Evolutionary conservation across 2,797 vertebrate species (phyloP).

Genomic region (Carapus acus): DNA sequence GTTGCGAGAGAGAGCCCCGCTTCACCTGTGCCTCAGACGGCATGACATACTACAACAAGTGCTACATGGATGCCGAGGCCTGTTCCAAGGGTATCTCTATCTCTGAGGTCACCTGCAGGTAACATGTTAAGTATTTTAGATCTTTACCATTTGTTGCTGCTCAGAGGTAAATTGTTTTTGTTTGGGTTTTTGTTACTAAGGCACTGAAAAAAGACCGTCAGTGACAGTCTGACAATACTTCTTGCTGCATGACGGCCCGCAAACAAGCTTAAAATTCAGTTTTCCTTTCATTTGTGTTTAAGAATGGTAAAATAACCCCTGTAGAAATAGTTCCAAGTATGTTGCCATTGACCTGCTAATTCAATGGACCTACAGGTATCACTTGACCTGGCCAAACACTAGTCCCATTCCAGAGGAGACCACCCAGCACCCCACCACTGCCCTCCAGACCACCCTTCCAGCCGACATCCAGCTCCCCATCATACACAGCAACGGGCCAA

Average conservation of each 20-base stretch:
- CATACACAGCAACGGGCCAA: conserved; percentile 78
- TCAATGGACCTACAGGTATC: conserved; percentile 77
- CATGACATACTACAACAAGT: conserved; percentile 98
- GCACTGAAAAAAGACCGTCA: neutral
- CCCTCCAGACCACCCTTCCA: conserved; percentile 79
- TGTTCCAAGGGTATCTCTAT: conserved; percentile 91
- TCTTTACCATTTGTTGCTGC: conserved; percentile 41
- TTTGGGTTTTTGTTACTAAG: conserved; percentile 12
- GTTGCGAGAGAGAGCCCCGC: conserved; percentile 94
- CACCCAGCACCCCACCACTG: conserved; percentile 82
- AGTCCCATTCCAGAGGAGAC: conserved; percentile 86
- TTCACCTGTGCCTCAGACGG: conserved; percentile 98
- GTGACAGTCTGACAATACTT: too few relatives aligned
- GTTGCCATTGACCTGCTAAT: conserved; percentile 24
- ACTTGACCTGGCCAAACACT: conserved; percentile 91
- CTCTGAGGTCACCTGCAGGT: conserved; percentile 88
- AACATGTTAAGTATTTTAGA: conserved; percentile 73
- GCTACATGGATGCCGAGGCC: conserved; percentile 98
- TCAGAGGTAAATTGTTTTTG: conserved; percentile 43
- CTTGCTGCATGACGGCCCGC: too few relatives aligned
- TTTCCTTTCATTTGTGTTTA: too few relatives aligned
- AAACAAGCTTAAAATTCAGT: too few relatives aligned
- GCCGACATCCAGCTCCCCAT: conserved; percentile 76
- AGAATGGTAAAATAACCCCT: too few relatives aligned
- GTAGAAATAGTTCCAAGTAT: neutral